Conservation (phyloP, 2,888 invertebrate species). For the Ennomos quercinarius region DNA sequence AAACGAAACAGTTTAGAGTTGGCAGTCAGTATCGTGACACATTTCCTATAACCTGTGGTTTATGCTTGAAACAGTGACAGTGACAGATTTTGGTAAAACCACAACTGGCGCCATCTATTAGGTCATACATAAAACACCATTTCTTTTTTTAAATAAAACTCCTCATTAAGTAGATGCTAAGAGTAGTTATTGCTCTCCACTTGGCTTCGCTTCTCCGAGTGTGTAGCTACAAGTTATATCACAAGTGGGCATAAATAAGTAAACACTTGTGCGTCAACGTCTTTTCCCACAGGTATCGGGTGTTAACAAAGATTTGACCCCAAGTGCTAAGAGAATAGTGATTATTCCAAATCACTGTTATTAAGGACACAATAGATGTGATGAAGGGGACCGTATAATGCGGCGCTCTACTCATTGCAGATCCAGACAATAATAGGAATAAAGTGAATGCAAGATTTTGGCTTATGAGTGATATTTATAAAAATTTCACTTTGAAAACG, state of each 20-base stretch:
- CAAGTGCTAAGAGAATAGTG: constrained; percentile 67
- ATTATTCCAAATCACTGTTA: constrained; percentile 78
- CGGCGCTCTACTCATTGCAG: constrained; percentile 34
- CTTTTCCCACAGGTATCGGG: constrained; percentile 81
- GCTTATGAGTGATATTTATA: background rate
- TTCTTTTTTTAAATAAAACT: no score
- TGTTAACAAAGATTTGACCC: constrained; percentile 67
- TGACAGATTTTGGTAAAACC: no score
- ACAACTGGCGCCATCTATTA: no score
- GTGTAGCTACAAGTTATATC: background rate
- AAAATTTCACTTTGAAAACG: background rate
- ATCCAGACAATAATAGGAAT: constrained; percentile 42
- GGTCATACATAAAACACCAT: no score
- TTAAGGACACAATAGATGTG: constrained; percentile 69
- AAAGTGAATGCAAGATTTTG: constrained; percentile 5
- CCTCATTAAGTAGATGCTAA: no score
- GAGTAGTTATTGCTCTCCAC: no score
- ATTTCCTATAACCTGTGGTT: no score
- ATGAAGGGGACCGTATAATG: constrained; percentile 57
- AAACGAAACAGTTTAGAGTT: no score
- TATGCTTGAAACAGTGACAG: no score
- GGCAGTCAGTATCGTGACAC: no score
- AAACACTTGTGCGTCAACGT: constrained; percentile 60
- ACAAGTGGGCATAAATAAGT: constrained; percentile 25
- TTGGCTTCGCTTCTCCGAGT: no score